Conservation (phyloP, 2,888 invertebrate species). For the Poecilobothrus nobilitatus region DNA sequence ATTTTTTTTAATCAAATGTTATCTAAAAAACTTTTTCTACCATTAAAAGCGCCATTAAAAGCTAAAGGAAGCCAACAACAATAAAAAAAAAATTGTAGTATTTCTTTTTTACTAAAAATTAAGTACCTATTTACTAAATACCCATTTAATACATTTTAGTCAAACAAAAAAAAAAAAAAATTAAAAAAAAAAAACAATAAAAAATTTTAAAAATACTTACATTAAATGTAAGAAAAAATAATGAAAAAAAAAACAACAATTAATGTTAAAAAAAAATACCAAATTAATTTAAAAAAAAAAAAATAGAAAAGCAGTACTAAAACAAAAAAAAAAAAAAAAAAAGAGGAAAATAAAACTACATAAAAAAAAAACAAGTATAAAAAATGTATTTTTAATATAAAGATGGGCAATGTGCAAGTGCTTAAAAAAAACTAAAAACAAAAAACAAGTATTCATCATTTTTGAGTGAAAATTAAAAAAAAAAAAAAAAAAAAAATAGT, state of each 20-base stretch:
- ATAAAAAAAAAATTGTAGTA: too few species aligned
- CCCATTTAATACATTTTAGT: too few species aligned
- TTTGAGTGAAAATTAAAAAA: constrained; percentile 8
- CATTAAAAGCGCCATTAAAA: too few species aligned
- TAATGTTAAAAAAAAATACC: neutral
- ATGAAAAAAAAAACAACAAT: constrained; percentile 3
- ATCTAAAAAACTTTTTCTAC: too few species aligned
- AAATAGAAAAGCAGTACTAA: neutral
- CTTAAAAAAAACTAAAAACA: neutral
- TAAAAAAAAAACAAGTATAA: neutral
- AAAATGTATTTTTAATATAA: neutral
- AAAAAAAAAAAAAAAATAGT: neutral
- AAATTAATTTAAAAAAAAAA: constrained; percentile 5
- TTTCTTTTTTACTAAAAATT: too few species aligned
- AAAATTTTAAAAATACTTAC: neutral
- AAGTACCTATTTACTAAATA: too few species aligned
- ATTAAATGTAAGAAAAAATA: too few species aligned
- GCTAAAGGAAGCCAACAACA: too few species aligned
- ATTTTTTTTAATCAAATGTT: too few species aligned
- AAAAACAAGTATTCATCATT: neutral
- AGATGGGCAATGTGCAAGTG: constrained; percentile 11
- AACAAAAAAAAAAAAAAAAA: neutral
- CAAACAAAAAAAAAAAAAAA: too few species aligned
- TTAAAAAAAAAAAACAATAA: neutral
- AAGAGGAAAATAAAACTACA: too few species aligned